Evolutionary conservation across 2,797 vertebrate genomes (phyloP).

Genomic region (Characodon lateralis): DNA sequence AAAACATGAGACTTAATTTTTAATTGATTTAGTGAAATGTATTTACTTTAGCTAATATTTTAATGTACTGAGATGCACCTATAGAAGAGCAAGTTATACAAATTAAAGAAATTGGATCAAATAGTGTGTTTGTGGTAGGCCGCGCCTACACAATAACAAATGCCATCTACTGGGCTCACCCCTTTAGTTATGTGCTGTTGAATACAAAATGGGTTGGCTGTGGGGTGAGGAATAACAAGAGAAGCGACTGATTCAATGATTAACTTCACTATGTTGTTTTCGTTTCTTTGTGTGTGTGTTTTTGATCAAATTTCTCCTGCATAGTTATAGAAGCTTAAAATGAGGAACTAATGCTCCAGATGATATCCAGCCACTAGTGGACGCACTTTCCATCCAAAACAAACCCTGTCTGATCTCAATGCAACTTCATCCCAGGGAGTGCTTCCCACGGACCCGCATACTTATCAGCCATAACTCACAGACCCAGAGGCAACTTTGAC

Average conservation of each 20-base stretch:
- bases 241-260: not conserved
- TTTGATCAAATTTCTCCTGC: not conserved
- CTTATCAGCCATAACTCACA: slow-evolving; percentile 32
- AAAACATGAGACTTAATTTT: not conserved
- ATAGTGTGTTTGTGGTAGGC: not conserved
- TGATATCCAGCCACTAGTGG: slow-evolving; percentile 82
- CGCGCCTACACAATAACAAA: not conserved
- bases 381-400: slow-evolving; percentile 74
- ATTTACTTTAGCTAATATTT: not conserved
- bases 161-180: not conserved
- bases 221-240: not conserved
- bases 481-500: slow-evolving; percentile 42
- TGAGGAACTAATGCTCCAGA: not conserved
- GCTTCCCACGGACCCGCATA: slow-evolving; percentile 32
- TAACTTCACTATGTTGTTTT: not conserved
- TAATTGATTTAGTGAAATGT: not conserved
- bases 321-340: not conserved
- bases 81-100: not conserved
- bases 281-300: not conserved
- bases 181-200: not conserved
- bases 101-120: not conserved
- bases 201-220: not conserved
- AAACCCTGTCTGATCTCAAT: slow-evolving; percentile 73
- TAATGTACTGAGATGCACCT: not conserved
- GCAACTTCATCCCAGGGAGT: slow-evolving; percentile 48